Percentiles rank a stretch among this genome's conserved stretches.
Evolutionary conservation across 2,888 invertebrate genomes (phyloP).

Genomic region (Muschampia plurimacula): DNA sequence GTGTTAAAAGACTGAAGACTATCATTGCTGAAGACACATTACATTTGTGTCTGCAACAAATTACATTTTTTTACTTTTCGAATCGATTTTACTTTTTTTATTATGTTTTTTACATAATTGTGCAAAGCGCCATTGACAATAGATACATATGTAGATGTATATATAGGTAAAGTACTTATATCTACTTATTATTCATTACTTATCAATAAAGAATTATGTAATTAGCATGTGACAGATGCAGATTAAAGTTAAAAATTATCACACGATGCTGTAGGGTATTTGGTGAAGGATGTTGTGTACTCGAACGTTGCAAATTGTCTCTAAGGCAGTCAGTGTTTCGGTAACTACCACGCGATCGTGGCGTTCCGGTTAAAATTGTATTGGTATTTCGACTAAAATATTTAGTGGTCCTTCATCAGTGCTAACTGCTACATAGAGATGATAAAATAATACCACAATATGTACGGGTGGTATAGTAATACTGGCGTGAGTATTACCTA

Average conservation of each 20-base stretch:
- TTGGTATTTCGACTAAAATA: conserved; percentile 25
- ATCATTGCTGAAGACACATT: too few species aligned
- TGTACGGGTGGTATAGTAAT: conserved; percentile 58
- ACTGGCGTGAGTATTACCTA: conserved; percentile 56
- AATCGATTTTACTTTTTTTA: too few species aligned
- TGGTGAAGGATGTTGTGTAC: conserved; percentile 53
- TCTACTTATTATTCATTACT: conserved; percentile 32
- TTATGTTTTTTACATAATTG: too few species aligned
- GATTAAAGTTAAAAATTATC: conserved; percentile 45
- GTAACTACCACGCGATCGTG: conserved; percentile 50
- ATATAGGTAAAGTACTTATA: neutral
- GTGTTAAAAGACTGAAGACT: too few species aligned
- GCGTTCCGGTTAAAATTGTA: conserved; percentile 40
- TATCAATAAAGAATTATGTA: conserved; percentile 42
- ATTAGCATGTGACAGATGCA: conserved; percentile 36
- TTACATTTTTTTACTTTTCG: too few species aligned
- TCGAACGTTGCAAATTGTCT: conserved; percentile 29
- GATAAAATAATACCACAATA: conserved; percentile 42
- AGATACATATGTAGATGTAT: too few species aligned
- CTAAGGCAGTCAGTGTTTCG: conserved; percentile 53
- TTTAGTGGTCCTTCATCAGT: conserved; percentile 5
- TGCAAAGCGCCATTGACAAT: too few species aligned
- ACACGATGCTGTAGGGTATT: conserved; percentile 50
- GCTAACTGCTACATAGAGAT: conserved; percentile 5
- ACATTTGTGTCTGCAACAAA: too few species aligned